Evolutionary conservation across 1,140 invertebrate species (phyloP), one percentile per base, ranked within the genome.

Genomic region (Anastrepha obliqua): DNA sequence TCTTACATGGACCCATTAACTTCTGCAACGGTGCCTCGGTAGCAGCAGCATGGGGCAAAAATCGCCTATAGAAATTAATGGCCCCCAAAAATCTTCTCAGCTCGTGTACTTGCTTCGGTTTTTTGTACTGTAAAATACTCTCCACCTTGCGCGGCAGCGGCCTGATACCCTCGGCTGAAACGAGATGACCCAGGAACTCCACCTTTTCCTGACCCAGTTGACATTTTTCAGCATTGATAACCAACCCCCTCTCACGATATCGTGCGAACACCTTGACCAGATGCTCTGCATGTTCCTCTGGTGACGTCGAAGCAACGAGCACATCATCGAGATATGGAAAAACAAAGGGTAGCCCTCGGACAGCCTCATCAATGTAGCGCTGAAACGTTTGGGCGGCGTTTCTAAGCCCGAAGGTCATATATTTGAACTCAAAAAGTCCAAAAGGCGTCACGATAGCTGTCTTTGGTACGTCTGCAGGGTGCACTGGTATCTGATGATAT

Each of bases 231-330:
- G 47, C 13, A 51, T 92, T 91, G 11, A 91, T 89, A 3, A 89
- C 44, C 5, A 93, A 39, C 11, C 44, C 44, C 11, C 44, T 20
- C 51, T 55, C 51, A 9, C 51, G 44, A 13, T 90, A 74, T 17
- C 89, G 86, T 29, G 81, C 15, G 44, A 91, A 91, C 2, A 91
- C 42, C 20, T 78, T 44, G 13, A 88, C 44, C 15, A 92, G 86
- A 81, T 93, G 90, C 55, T 87, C 1, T 0, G 85, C 13, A 88
- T 94, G 93, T 86, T 93, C 89, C 62, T 91, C 88, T 20, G 86
- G 86, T 44, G 60, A 62, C 4, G 4, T 15, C 15, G 17, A 62
- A 4, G 60, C 15, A 8, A 62, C 60, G 7, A 62, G 15, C 13
- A 15, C 8, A 62, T 62, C 60, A n/a, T 62, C 60, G 3, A 62